Base-by-base conservation (phyloP, 2,888 invertebrate genomes). In the Noctua comes region DNA sequence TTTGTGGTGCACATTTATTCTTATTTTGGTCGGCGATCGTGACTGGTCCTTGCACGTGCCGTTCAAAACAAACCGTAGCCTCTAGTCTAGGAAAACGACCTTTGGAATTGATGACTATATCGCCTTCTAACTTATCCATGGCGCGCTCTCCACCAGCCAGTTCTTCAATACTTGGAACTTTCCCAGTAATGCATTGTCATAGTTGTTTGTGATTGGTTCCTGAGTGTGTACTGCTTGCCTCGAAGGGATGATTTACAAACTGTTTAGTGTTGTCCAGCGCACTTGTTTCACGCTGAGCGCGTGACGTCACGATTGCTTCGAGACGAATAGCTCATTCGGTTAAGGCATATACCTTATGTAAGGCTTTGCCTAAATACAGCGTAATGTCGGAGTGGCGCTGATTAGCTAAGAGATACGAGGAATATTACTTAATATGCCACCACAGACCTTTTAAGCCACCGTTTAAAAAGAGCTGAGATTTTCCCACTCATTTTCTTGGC, bases 291-390 rank as follows among this genome's bases (percentile, higher is more conserved):
- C 86, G 91, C 89, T 89, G 88, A 77, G 88, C 90, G 89, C 94
- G 94, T 94, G 94, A 92, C 92, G 93, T 94, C 94, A 95, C 94
- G 94, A 94, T 85, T 88, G 86, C 88, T 88, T 82, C 62, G 88
- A 91, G 91, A 93, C 91, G 91, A 92, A 93, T 92, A 88, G 90
- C 88, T 90, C 90, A 90, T 91, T 84, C 78, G 71, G 72, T 85
- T 84, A 79, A 85, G 88, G 85, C 77, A 77, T 43, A 73, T 80
- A 74, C 81, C 81, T 80, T 77, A 68, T 76, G 59, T 84, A 73
- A 80, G 43, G 69, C 57, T 80, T 73, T 82, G 74, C 62, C 77
- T 86, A 79, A 87, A 84, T 87, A 77, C 80, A 71, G 71, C 40
- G 31, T 68, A 62, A 79, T 24, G 68, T 54, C n/a, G 27, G 62